Evolutionary conservation across 2,888 invertebrate genomes (phyloP).

Genomic region (Arctia plantaginis): DNA sequence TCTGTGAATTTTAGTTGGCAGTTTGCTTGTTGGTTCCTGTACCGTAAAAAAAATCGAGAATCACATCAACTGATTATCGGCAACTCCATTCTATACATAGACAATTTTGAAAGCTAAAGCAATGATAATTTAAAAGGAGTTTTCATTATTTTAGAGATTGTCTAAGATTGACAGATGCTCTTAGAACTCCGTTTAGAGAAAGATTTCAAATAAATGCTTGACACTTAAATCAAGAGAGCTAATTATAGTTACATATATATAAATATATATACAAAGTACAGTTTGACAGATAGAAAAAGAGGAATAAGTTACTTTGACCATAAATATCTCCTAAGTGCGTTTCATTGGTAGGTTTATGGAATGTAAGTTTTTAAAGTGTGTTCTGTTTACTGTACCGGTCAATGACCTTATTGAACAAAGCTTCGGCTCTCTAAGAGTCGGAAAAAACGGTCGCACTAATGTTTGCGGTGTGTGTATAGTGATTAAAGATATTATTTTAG

Average conservation of each 20-base stretch:
- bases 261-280: not conserved
- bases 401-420: slow-evolving; percentile 22
- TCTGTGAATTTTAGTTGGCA: no score
- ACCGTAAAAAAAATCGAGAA: no score
- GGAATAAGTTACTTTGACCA: not conserved
- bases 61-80: no score
- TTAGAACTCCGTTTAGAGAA: not conserved
- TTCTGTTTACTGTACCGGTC: slow-evolving; percentile 14
- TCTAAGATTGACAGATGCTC: not conserved
- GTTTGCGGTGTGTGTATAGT: slow-evolving; percentile 18
- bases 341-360: slow-evolving; percentile 5
- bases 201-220: not conserved
- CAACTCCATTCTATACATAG: not conserved
- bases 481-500: not conserved
- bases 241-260: no score
- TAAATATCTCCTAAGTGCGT: not conserved
- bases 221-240: not conserved
- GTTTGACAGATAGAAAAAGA: not conserved
- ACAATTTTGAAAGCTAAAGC: not conserved
- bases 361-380: not conserved
- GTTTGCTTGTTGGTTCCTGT: no score
- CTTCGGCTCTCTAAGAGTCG: slow-evolving; percentile 16
- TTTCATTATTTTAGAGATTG: not conserved
- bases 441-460: slow-evolving; percentile 2
- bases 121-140: not conserved